Evolutionary conservation across 2,888 invertebrate genomes (phyloP), one percentile per base, ranked within the genome.

Genomic region (Andrena hattorfiana): DNA sequence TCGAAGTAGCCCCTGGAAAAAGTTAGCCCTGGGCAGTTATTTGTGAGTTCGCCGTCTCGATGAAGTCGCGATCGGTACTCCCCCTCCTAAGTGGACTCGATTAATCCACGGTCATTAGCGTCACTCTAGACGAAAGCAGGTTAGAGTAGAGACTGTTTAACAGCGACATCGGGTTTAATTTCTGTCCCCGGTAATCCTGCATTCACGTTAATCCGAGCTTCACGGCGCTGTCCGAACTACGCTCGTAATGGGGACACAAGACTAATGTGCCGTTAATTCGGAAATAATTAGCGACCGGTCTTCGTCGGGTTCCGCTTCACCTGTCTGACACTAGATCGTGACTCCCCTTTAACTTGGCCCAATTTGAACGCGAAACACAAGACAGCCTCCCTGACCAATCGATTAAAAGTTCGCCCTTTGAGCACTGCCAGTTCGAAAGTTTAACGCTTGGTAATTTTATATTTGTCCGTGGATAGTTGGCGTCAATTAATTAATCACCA

Each of bases 251-350:
- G 81, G 78, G 79, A 83, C 76, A 64, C 78, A 83, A 89, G 89
- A 89, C 85, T 88, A 88, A 88, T 86, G 89, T 84, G 79, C 84
- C 87, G 85, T 89, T 89, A 89, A 89, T 89, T 89, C 84, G 88
- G 87, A 87, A 89, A 89, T 89, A 89, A 89, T 88, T 87, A 89
- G 87, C 87, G 89, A 85, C 80, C 78, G 59, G 85, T 85, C 78
- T 81, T 83, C 77, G 74, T 74, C 72, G 77, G 76, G 71, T 26
- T 42, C 77, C 32, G 82, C 69, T 84, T 81, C 83, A 84, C 77
- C 83, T 85, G 86, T 30, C 83, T 66, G 72, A 77, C 76, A 77
- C 66, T 54, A 63, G 68, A 74, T 56, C 78, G 63, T 54, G 74
- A 67, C 84, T 71, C 60, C 77, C 74, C 86, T 88, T 81, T 87